A percentile compares a stretch with the other conserved stretches of the same genome.
These are phyloP conservation scores for Porites evermanni DNA, from an alignment of 92 coral and sea anemone species.

Conservation along the genomic window DNA sequence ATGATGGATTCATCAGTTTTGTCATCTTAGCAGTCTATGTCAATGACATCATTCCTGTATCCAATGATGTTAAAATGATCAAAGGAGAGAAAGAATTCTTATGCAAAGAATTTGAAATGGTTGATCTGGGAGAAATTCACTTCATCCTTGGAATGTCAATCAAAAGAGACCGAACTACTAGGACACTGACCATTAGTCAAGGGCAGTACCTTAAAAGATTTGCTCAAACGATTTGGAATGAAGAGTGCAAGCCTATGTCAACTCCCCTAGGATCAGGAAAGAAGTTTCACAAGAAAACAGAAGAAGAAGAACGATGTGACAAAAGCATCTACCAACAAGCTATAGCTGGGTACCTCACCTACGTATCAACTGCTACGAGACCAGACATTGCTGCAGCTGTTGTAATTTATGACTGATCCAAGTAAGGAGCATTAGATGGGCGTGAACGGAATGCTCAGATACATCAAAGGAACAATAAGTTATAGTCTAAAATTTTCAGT, in stretches of 20 bases:
- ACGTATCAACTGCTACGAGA: no score
- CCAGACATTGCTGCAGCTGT: no score
- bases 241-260: constrained; percentile 35
- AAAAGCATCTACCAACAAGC: no score
- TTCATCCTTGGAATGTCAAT: no score
- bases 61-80: neutral
- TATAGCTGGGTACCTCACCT: no score
- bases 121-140: neutral
- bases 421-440: constrained; percentile 19
- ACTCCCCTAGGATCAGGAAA: no score
- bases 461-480: constrained; percentile 42
- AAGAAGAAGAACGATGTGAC: no score
- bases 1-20: constrained; percentile 3
- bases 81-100: constrained; percentile 11
- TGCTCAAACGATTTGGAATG: constrained; percentile 63
- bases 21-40: constrained; percentile 4
- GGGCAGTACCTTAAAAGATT: constrained; percentile 49
- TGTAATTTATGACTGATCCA: constrained; percentile 40
- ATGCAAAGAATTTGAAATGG: no score
- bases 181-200: constrained; percentile 71
- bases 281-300: no score
- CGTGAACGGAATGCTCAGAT: constrained; percentile 1
- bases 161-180: constrained; percentile 39
- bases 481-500: constrained; percentile 34
- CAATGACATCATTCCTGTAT: neutral